These are phyloP conservation scores for Arbacia lixula DNA, from an alignment of 53 echinoderm and acorn worm species.

Conservation along the genomic window DNA sequence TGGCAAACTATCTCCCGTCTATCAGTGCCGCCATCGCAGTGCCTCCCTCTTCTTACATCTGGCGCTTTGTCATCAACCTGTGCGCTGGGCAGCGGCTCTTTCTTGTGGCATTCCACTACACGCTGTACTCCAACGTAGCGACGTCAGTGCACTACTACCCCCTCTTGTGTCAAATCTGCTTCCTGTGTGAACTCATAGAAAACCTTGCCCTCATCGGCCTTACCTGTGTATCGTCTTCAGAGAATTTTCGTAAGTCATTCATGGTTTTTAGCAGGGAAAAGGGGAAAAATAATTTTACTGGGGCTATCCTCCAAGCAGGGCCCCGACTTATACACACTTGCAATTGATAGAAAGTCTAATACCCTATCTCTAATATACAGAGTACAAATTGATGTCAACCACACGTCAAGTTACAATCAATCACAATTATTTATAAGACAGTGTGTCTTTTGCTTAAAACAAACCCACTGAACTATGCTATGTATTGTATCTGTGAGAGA, in stretches of 20 bases:
- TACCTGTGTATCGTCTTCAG: conserved; percentile 77
- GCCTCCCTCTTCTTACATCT: conserved; percentile 85
- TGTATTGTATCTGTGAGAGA: too few relatives aligned
- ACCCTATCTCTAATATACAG: too few relatives aligned
- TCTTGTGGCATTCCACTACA: conserved; percentile 60
- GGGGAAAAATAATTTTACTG: too few relatives aligned
- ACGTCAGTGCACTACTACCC: background rate
- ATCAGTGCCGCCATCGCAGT: conserved; percentile 89
- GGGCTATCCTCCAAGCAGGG: too few relatives aligned
- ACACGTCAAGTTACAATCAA: too few relatives aligned
- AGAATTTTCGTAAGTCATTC: conserved; percentile 76
- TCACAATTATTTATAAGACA: too few relatives aligned
- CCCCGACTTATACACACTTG: too few relatives aligned
- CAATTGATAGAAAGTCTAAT: too few relatives aligned
- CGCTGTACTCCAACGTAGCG: conserved; percentile 48
- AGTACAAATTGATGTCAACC: too few relatives aligned
- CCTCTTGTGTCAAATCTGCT: conserved; percentile 67
- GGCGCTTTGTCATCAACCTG: conserved; percentile 72
- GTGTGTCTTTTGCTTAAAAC: too few relatives aligned
- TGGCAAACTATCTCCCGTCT: conserved; percentile 86
- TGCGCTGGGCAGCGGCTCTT: conserved; percentile 65
- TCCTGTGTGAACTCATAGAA: conserved; percentile 72
- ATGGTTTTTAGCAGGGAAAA: too few relatives aligned
- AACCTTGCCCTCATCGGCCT: conserved; percentile 80
- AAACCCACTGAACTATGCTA: too few relatives aligned